These are phyloP conservation scores for Leptogaster cylindrica DNA, from an alignment of 2,888 invertebrate species.

Conservation along the genomic window DNA sequence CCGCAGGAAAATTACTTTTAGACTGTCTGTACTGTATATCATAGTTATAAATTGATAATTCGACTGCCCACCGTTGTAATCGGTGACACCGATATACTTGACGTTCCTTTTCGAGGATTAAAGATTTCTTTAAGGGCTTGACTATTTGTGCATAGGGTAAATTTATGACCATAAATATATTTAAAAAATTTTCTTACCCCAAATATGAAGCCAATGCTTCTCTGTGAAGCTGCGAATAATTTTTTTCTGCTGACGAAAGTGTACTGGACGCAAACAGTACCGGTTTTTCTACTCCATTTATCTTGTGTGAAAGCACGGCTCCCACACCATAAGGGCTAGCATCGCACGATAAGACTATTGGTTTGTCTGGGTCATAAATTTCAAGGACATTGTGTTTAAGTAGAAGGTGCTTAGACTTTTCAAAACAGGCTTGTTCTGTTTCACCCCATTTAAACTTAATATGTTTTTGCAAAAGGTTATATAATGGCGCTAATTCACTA, in stretches of 20 bases:
- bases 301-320: constrained; percentile 35
- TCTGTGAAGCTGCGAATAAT: constrained; percentile 37
- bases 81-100: too few relatives aligned
- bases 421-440: background rate
- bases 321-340: constrained; percentile 39
- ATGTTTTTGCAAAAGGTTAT: background rate
- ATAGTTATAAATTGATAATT: too few relatives aligned
- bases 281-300: constrained; percentile 39
- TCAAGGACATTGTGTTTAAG: constrained; percentile 1
- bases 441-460: constrained; percentile 1
- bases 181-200: constrained; percentile 23
- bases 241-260: constrained; percentile 32
- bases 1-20: too few relatives aligned
- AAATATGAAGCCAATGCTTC: constrained; percentile 40
- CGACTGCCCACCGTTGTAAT: too few relatives aligned
- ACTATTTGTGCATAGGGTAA: constrained; percentile 14
- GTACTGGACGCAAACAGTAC: constrained; percentile 38
- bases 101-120: too few relatives aligned
- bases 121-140: too few relatives aligned
- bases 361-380: constrained; percentile 3
- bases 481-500: background rate
- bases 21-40: too few relatives aligned
- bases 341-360: constrained; percentile 23
- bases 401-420: background rate
- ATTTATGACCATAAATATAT: constrained; percentile 15